These are phyloP conservation scores for Cyprinodon variegatus DNA, from an alignment of 2,113 vertebrate species.

Conservation along the genomic window DNA sequence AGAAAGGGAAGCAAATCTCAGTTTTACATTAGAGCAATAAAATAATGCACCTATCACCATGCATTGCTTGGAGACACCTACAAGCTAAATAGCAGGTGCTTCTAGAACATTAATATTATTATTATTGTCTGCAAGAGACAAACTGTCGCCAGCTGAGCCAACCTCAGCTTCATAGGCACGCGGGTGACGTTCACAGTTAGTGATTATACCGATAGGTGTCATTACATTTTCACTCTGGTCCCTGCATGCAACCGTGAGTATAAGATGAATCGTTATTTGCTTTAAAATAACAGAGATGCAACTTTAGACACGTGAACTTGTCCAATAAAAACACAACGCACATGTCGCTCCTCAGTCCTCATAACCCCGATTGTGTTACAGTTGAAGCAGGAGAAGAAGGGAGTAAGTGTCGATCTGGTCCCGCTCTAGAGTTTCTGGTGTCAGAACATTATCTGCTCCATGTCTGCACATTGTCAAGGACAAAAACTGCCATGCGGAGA, in stretches of 20 bases:
- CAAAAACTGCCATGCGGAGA: conserved; percentile 68
- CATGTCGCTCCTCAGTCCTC: conserved; percentile 7
- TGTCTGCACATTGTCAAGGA: conserved; percentile 87
- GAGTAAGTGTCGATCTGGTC: conserved; percentile 76
- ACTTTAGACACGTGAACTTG: not conserved
- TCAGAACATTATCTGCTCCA: conserved; percentile 84
- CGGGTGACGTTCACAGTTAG: conserved; percentile 5
- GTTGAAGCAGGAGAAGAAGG: conserved; percentile 48
- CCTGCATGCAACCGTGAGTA: no score
- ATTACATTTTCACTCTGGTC: conserved; percentile 14
- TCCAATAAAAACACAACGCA: not conserved
- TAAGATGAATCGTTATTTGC: not conserved
- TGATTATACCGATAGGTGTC: conserved; percentile 34
- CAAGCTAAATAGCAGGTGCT: conserved; percentile 7
- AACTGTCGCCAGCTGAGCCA: conserved; percentile 14
- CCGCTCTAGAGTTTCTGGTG: conserved; percentile 82
- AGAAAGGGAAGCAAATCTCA: conserved; percentile 62
- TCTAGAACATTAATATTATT: conserved; percentile 30
- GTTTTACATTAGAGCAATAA: conserved; percentile 49
- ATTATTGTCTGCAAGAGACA: not conserved
- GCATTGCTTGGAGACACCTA: conserved; percentile 38
- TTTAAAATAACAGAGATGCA: not conserved
- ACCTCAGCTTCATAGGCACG: conserved; percentile 27
- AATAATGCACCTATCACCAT: conserved; percentile 20
- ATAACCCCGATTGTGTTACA: conserved; percentile 30